These are phyloP conservation scores for Nothoprocta perdicaria DNA, from an alignment of 2,113 vertebrate species.

Conservation along the genomic window DNA sequence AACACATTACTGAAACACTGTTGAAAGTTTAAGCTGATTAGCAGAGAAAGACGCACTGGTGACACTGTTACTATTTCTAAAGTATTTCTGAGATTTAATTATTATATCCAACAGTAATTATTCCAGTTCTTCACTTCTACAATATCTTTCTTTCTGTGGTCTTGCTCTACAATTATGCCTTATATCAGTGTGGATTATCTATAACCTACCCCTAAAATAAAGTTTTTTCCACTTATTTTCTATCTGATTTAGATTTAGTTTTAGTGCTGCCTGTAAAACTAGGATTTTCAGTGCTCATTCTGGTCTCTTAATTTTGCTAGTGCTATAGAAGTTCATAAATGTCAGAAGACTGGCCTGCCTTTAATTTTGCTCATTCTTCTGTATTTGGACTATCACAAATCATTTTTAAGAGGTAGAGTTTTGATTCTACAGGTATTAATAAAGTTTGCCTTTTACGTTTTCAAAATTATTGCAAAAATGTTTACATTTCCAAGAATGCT, in stretches of 20 bases:
- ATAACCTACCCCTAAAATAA: neutral
- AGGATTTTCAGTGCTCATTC: neutral
- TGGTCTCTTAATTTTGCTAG: no score
- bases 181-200: neutral
- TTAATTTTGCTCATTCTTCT: neutral
- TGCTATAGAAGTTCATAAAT: neutral
- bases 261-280: neutral
- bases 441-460: neutral
- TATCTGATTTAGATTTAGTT: neutral
- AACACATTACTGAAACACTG: neutral
- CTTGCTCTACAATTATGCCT: neutral
- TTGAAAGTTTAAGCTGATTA: neutral
- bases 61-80: neutral
- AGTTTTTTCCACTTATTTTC: neutral
- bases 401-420: neutral
- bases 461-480: neutral
- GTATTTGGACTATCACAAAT: neutral
- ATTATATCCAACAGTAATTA: neutral
- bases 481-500: neutral
- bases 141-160: neutral
- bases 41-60: neutral
- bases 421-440: neutral
- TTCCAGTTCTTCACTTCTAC: neutral
- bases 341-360: neutral
- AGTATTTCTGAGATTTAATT: neutral